Evolutionary conservation across 2,888 invertebrate species (phyloP).

Genomic region (Fabriciana adippe): DNA sequence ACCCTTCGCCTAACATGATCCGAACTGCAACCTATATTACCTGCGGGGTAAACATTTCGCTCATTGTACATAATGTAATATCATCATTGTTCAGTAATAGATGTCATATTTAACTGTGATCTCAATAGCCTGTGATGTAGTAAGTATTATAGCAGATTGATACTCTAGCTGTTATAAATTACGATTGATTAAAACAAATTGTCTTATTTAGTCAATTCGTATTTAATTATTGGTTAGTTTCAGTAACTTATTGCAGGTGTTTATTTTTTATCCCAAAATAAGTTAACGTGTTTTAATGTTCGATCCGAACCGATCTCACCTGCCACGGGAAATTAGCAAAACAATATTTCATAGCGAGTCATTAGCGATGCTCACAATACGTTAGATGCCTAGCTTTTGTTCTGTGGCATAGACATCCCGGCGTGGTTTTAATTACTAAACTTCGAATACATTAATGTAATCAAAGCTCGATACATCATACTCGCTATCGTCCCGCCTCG

Average conservation of each 20-base stretch:
- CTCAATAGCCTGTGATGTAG: too few relatives aligned
- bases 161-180: too few relatives aligned
- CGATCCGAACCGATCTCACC: constrained; percentile 42
- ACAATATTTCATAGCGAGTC: constrained; percentile 57
- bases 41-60: constrained; percentile 9
- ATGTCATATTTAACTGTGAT: too few relatives aligned
- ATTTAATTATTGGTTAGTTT: not conserved
- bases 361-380: constrained; percentile 51
- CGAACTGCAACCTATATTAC: constrained; percentile 38
- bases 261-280: constrained; percentile 29
- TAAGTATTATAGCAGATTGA: too few relatives aligned
- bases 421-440: constrained; percentile 76
- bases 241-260: constrained; percentile 32
- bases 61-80: constrained; percentile 19
- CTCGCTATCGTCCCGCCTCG: constrained; percentile 76
- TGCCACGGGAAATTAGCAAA: constrained; percentile 49
- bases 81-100: too few relatives aligned
- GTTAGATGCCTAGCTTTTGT: constrained; percentile 50
- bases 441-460: constrained; percentile 77
- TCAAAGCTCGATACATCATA: constrained; percentile 81
- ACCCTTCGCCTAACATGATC: constrained; percentile 53
- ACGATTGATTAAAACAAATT: too few relatives aligned
- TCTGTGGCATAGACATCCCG: constrained; percentile 60
- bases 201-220: not conserved
- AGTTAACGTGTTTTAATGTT: constrained; percentile 36